Evolutionary conservation across 2,797 vertebrate species (phyloP), one percentile per base, ranked within the genome.

Genomic region (Holocentrus rufus): DNA sequence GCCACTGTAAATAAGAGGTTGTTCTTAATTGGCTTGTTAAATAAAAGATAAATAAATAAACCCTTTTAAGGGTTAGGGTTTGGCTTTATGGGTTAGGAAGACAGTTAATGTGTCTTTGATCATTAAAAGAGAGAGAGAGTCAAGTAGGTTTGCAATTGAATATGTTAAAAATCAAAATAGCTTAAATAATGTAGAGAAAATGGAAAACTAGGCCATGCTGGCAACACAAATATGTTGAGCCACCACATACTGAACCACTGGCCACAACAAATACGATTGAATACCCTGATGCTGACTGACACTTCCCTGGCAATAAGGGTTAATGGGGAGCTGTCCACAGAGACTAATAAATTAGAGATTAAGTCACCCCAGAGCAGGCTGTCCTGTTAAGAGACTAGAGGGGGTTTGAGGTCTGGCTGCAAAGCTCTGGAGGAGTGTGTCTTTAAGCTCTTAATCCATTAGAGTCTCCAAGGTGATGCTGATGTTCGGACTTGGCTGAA

Each of bases 391-490:
- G 71, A 72, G 73, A 72, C 65, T n/a, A 53, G 65, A 77, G 76
- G 71, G 47, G 27, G 75, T 67, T 66, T 82, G 46, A 1, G 44
- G 39, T 4, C 46, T 50, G 79, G 79, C 77, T 76, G 76, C 31
- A 77, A 80, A 81, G 72, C 82, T 73, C 61, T 76, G 72, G 60
- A 87, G 79, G 75, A 87, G 86, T 79, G 84, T 55, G 73, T 80
- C 78, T 80, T 81, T 88, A 88, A 91, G 74, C 83, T 81, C 50
- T 83, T 91, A 91, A 92, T 90, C 87, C 88, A 85, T 76, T 83
- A 52, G 13, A 76, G 75, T 79, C 79, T 81, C 79, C 75, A 59
- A 79, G 63, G 74, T 59, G 70, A 75, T 52, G 61, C 73, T 79
- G 77, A 76, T 73, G 75, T 70, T 79, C 78, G 74, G 74, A 68